Evolutionary conservation across 1,140 invertebrate species (phyloP).

Genomic region (Trichonephila clavata): DNA sequence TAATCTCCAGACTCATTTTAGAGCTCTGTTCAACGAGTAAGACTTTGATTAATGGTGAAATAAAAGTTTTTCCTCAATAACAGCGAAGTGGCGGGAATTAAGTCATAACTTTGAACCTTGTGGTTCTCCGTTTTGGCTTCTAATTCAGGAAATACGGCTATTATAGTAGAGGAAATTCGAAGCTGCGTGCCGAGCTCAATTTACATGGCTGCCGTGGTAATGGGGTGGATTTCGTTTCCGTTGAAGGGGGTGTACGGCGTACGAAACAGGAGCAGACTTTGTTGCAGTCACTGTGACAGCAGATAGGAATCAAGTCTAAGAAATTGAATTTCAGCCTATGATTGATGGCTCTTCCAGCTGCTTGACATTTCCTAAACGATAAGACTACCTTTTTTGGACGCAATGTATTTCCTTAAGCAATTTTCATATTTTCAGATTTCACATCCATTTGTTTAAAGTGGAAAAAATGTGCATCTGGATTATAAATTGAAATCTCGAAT

Average conservation of each 20-base stretch:
- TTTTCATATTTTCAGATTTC: conserved; percentile 1
- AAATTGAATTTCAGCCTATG: conserved; percentile 38
- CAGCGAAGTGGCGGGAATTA: conserved; percentile 15
- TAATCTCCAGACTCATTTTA: background rate
- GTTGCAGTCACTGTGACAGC: background rate
- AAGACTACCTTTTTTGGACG: background rate
- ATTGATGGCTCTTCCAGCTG: conserved; percentile 27
- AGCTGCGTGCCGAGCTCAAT: conserved; percentile 29
- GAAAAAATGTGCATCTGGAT: no score
- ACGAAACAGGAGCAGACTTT: conserved; percentile 20
- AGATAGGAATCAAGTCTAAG: conserved; percentile 6
- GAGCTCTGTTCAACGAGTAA: background rate
- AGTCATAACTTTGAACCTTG: background rate
- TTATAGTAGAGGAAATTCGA: conserved; percentile 31
- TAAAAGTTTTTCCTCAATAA: conserved; percentile 15
- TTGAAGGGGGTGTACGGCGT: background rate
- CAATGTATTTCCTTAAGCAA: conserved; percentile 22
- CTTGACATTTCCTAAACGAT: conserved; percentile 38
- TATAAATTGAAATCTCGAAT: no score
- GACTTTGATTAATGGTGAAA: background rate
- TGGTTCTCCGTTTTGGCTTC: background rate
- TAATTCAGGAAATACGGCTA: conserved; percentile 43
- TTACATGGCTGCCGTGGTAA: conserved; percentile 35
- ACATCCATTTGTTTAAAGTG: background rate
- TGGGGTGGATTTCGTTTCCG: background rate